Evolutionary conservation across 2,888 invertebrate species (phyloP), one percentile per base, ranked within the genome.

Genomic region (Candidula unifasciata): DNA sequence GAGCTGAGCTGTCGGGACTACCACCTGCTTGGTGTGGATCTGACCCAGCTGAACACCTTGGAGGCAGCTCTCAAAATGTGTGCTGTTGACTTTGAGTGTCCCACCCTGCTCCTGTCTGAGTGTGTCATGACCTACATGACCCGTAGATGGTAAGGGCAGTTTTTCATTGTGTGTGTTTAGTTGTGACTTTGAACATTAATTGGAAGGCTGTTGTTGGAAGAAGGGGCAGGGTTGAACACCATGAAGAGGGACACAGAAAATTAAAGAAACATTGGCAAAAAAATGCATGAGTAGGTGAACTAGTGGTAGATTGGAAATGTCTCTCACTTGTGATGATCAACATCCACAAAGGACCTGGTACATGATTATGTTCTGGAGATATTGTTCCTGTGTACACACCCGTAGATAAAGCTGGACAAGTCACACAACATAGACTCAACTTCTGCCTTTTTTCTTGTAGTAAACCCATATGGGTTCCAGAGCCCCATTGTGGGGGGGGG

Each of bases 81-180:
- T 87, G 91, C 90, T 6, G 86, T 93, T 3, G 89, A 93, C 85
- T 90, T 89, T 79, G 88, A 90, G 18, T 33, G 84, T 3, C 94
- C 94, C 8, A 94, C 94, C 6, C 87, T 94, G 52, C 89, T 94
- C 52, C 87, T 94, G 37, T 94, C 94, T 18, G 94, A 94, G 89
- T 94, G 94, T 90, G 94, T 94, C 3, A 91, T 94, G 82, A 94
- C 94, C 1, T 94, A 94, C 89, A 93, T 94, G 92, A 90, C 89
- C 0, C 84, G 89, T 1, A 87, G 91, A 88, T 89, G 89, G 92
- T 92, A 82, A 85, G 88, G 37, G 35, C 87, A 30, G 3, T 37
- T 13, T 77, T 77, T 2, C 57, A 0, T 78, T 54, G 10, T 33
- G 18, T 71, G 30, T 30, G 37, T 35, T 54, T 27, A 52, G 21